These are phyloP conservation scores for Armadillidium nasatum DNA, from an alignment of 1,140 invertebrate genomes.

Conservation along the genomic window DNA sequence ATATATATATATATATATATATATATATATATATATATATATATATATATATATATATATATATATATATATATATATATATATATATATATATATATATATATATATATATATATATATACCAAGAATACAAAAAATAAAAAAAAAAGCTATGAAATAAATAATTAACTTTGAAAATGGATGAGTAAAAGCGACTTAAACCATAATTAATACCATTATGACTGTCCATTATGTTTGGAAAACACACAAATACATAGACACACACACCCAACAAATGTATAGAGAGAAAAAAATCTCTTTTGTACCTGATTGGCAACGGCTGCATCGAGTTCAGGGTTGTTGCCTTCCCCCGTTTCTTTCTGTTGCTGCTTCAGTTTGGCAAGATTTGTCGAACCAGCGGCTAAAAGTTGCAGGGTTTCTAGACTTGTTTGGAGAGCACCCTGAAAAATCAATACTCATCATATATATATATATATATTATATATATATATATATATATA, in stretches of 20 bases:
- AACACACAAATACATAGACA: too few relatives aligned
- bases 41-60: constrained; percentile 18
- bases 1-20: neutral
- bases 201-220: too few relatives aligned
- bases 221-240: too few relatives aligned
- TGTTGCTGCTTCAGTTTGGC: constrained; percentile 19
- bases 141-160: too few relatives aligned
- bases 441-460: neutral
- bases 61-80: constrained; percentile 16
- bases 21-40: constrained; percentile 17
- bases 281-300: too few relatives aligned
- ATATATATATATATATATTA: neutral
- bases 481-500: neutral
- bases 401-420: constrained; percentile 29
- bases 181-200: too few relatives aligned
- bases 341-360: neutral
- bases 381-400: constrained; percentile 23
- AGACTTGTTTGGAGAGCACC: constrained; percentile 13
- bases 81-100: constrained; percentile 19
- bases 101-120: neutral
- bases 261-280: too few relatives aligned
- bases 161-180: too few relatives aligned
- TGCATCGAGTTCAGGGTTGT: neutral
- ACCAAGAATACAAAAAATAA: too few relatives aligned
- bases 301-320: neutral